These are phyloP conservation scores for Poicephalus gulielmi DNA, from an alignment of 2,113 vertebrate species.

Conservation along the genomic window DNA sequence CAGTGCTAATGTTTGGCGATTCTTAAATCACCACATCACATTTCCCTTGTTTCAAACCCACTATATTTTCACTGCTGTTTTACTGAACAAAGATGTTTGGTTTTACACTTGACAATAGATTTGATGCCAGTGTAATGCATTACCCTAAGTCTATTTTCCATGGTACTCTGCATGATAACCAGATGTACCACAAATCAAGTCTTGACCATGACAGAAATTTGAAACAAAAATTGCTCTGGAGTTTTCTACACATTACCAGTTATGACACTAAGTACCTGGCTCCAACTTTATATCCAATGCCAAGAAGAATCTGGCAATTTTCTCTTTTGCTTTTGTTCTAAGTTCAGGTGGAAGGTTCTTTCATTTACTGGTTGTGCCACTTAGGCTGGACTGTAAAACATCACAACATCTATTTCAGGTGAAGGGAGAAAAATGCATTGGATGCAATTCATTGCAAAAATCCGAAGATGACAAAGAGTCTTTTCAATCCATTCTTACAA, in stretches of 20 bases:
- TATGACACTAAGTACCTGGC: background rate
- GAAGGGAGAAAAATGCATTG: background rate
- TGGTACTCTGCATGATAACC: background rate
- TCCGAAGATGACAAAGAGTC: background rate
- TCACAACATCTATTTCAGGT: background rate
- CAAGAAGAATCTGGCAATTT: background rate
- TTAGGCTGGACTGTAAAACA: constrained; percentile 7
- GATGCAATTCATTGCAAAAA: background rate
- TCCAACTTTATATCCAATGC: background rate
- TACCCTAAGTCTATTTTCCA: background rate
- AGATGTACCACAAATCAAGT: background rate
- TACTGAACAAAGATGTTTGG: background rate
- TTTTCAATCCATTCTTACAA: background rate
- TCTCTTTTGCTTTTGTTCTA: background rate
- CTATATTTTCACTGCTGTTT: background rate
- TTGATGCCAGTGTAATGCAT: background rate
- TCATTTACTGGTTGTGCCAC: background rate
- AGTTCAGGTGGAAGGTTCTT: background rate
- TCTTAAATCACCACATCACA: background rate
- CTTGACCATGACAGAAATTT: background rate
- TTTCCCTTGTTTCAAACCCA: background rate
- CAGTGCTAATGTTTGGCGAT: background rate
- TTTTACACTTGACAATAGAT: background rate
- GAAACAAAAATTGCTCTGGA: background rate
- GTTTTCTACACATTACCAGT: background rate